Percentiles rank a stretch among this genome's conserved stretches.
These are phyloP conservation scores for Tachystola acroxantha DNA, from an alignment of 2,888 invertebrate species.

Conservation along the genomic window DNA sequence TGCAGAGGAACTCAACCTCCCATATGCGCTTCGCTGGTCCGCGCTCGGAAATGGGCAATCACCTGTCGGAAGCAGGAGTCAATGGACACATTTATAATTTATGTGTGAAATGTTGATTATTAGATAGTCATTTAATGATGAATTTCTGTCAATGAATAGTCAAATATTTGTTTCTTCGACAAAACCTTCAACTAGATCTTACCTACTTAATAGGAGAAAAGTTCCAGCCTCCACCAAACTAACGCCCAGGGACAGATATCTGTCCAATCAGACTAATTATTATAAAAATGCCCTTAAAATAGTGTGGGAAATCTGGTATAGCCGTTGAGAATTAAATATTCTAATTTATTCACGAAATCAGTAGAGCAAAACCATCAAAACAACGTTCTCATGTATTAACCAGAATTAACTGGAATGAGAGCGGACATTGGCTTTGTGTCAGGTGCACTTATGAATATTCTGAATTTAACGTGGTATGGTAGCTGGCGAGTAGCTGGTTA, in stretches of 20 bases:
- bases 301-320: constrained; percentile 38
- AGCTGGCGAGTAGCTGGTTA: too few relatives aligned
- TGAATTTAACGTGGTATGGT: too few relatives aligned
- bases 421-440: constrained; percentile 32
- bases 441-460: constrained; percentile 64
- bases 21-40: constrained; percentile 38
- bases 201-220: too few relatives aligned
- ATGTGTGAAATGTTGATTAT: constrained; percentile 45
- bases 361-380: constrained; percentile 61
- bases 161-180: too few relatives aligned
- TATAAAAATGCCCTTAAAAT: too few relatives aligned
- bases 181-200: too few relatives aligned
- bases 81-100: constrained; percentile 38
- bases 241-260: too few relatives aligned
- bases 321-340: constrained; percentile 32
- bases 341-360: constrained; percentile 53
- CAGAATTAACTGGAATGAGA: constrained; percentile 31
- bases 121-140: too few relatives aligned
- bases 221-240: too few relatives aligned
- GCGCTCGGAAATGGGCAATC: constrained; percentile 58
- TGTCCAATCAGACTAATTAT: too few relatives aligned
- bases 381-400: constrained; percentile 32
- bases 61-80: constrained; percentile 51
- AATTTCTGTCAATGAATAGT: too few relatives aligned
- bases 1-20: constrained; percentile 39